Percentiles rank a stretch among this genome's conserved stretches.
Conservation (phyloP, 2,888 invertebrate species). For the Lithophane semibrunnea region DNA sequence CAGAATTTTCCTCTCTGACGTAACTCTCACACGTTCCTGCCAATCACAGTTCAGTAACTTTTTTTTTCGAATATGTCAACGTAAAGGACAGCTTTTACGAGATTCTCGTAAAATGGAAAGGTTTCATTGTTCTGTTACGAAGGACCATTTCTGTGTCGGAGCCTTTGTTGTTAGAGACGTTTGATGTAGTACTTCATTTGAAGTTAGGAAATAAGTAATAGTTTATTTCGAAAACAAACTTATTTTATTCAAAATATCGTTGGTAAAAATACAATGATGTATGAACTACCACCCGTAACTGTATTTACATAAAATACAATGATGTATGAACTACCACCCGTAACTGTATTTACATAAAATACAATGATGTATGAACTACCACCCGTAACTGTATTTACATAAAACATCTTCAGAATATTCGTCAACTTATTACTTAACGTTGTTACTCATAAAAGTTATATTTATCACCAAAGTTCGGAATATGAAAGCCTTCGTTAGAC, state of each 20-base stretch:
- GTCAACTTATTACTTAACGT: constrained; percentile 50
- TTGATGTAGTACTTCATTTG: constrained; percentile 45
- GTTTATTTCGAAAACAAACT: constrained; percentile 6
- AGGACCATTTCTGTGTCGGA: constrained; percentile 56
- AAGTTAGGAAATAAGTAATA: constrained; percentile 28
- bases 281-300: neutral
- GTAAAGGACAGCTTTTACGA: constrained; percentile 65
- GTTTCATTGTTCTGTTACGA: constrained; percentile 69
- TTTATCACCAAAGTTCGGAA: constrained; percentile 51
- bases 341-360: neutral
- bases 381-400: neutral
- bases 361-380: too few species aligned
- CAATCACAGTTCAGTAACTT: constrained; percentile 67
- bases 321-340: neutral
- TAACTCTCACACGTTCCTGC: constrained; percentile 70
- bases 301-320: constrained; percentile 9
- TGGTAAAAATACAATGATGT: too few species aligned
- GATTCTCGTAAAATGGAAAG: constrained; percentile 68
- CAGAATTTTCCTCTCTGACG: constrained; percentile 67
- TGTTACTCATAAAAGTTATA: constrained; percentile 54
- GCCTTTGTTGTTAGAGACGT: constrained; percentile 62
- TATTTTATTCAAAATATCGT: neutral
- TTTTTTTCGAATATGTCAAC: constrained; percentile 61
- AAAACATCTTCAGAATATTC: constrained; percentile 27
- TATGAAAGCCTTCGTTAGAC: constrained; percentile 51